phyloP scores from a whole-genome alignment of 2,113 vertebrate species.

The Girardinichthys multiradiatus region DNA sequence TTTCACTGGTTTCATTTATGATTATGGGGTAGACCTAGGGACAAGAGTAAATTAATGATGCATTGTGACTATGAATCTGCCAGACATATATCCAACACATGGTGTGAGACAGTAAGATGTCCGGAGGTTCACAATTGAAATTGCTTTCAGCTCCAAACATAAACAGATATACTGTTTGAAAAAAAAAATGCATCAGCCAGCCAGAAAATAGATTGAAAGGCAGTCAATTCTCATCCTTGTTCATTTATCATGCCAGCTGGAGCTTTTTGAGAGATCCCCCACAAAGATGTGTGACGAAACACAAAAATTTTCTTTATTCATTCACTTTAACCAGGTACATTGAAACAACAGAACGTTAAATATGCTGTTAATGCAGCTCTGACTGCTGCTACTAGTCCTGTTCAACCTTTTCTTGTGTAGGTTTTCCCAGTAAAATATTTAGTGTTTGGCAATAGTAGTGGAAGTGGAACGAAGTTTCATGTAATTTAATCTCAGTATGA shows the following conservation, averaged over 20 bases:
- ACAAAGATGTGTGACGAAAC: conserved; percentile 12
- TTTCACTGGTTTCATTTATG: conserved; percentile 73
- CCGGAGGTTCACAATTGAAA: conserved; percentile 52
- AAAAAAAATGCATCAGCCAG: conserved; percentile 4
- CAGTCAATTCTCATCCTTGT: conserved; percentile 32
- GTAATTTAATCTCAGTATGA: no score
- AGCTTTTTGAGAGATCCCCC: conserved; percentile 23
- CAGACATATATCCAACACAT: conserved; percentile 70
- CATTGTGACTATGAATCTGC: conserved; percentile 75
- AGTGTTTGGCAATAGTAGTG: neutral
- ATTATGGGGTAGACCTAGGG: conserved; percentile 66
- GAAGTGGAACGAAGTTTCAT: neutral
- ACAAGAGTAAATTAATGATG: conserved; percentile 74
- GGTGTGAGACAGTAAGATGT: conserved; percentile 57
- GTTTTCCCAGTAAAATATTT: neutral
- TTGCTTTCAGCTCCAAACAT: conserved; percentile 55
- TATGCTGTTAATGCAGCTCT: neutral
- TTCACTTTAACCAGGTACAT: conserved; percentile 1
- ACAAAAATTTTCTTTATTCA: conserved; percentile 23
- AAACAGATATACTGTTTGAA: conserved; percentile 43
- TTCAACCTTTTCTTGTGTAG: neutral
- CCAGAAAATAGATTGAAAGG: conserved; percentile 53
- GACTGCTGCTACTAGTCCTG: neutral
- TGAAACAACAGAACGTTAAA: neutral
- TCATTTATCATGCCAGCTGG: conserved; percentile 53